Evolutionary conservation across 1,140 invertebrate genomes (phyloP), one percentile per base, ranked within the genome.

Genomic region (Drosophila elegans): DNA sequence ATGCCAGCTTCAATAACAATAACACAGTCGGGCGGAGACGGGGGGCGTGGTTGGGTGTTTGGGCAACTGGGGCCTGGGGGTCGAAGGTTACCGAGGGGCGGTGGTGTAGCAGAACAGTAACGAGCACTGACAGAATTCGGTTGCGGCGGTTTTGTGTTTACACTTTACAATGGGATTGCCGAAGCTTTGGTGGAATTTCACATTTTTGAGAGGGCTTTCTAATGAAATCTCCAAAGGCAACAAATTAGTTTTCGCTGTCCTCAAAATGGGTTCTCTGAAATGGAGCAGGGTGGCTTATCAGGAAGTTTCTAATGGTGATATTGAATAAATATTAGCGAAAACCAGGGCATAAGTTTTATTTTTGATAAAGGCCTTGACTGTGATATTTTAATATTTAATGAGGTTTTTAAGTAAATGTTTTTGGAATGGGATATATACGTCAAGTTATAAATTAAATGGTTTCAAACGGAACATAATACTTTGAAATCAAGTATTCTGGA

Each of bases 141-240:
- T 86, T 88, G 79, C 83, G 84, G 83, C 74, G 84, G 83, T 81
- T 86, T 88, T 89, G 83, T 89, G 83, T 86, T 86, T 88, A 83
- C 83, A 83, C 83, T 86, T 88, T 88, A 86, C 83, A 86, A 79
- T 79, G 56, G 75, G 64, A 78, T 78, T 78, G 66, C 51, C 75
- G 56, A 77, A 63, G 74, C 64, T 77, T 78, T 78, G 75, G 74
- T 73, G 73, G 63, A 59, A 77, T 62, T 62, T 67, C 56, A 76
- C 74, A 57, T 76, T 76, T 75, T 75, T 67, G 41, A 45, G 39
- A 44, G 46, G 71, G 45, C 39, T 41, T 74, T 77, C 56, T 71
- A 71, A 71, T 71, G 64, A 77, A 76, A 77, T 76, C 74, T 76
- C 74, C 63, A 77, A 77, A 77, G 74, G 73, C 74, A 77, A 77